phyloP scores from a whole-genome alignment of 2,888 invertebrate species.

The Agrotis exclamationis region DNA sequence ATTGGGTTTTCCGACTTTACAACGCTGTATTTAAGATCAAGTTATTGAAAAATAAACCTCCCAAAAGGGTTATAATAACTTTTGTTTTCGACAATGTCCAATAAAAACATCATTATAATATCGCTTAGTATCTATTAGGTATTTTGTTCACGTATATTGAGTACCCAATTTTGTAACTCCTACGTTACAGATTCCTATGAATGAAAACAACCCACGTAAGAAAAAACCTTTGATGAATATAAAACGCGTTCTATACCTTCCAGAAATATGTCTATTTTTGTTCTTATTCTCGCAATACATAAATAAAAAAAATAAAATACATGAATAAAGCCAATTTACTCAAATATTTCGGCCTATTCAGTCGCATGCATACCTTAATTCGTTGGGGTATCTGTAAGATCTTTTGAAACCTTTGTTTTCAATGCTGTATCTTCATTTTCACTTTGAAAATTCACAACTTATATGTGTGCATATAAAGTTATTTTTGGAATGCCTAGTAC shows the following conservation, averaged over 20 bases:
- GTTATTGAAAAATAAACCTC: no score
- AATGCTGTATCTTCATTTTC: neutral
- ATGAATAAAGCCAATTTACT: neutral
- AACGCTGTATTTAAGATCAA: no score
- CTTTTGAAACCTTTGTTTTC: neutral
- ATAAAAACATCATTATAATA: neutral
- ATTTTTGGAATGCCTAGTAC: neutral
- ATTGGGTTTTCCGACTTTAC: no score
- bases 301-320: no score
- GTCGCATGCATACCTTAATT: neutral
- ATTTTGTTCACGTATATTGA: constrained; percentile 2
- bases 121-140: neutral
- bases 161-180: constrained; percentile 4
- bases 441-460: neutral
- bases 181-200: neutral
- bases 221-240: constrained; percentile 5
- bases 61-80: neutral
- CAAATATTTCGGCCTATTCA: constrained; percentile 3
- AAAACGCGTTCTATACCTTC: neutral
- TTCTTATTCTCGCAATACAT: constrained; percentile 7
- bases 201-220: neutral
- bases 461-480: neutral
- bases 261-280: constrained; percentile 4
- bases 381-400: neutral
- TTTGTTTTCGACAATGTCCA: neutral